Base-by-base conservation (phyloP, 1,140 invertebrate species). In the Drosophila suzukii region DNA sequence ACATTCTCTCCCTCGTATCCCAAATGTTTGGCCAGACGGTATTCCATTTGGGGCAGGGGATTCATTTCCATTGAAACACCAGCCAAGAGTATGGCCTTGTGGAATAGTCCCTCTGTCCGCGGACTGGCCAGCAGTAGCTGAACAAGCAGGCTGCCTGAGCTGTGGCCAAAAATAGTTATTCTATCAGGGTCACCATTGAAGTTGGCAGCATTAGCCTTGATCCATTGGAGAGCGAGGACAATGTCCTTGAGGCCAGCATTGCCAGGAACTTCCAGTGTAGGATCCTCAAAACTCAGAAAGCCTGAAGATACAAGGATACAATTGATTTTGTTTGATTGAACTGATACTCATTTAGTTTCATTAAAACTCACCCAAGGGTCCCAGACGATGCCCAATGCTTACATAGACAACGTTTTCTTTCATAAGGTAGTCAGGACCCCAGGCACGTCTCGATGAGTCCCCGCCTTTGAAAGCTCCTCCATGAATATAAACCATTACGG, bases 401-500 rank as follows among this genome's bases (percentile, higher is more conserved):
- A 94, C 88, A n/a, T 92, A 75, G 15, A 94, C 62, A 6, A 93
- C 79, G 63, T 95, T 91, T 63, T 93, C 78, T 12, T 75, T 93
- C 92, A 94, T 93, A 12, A 95, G 93, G 61, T 95, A 94, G 50
- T 94, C 94, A 0, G 94, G 94, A 11, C 93, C 62, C 70, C 82
- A 90, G 7, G 49, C 53, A 1, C 39, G 68, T 7, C 76, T 71
- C 0, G 86, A 62, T 7, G 74, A 93, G 27, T 93, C 93, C 2
- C 95, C 95, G 5, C 78, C 59, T 20, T 92, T 89, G 68, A 95
- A 95, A 20, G 76, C 94, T 10, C 96, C 96, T 2, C 96, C 96
- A 90, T 96, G 94, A 36, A 97, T 93, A 91, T 93, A 97, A 0
- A 96, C 93, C 91, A 96, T 94, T 0, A 97, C 94, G 0, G 96